Evolutionary conservation across 2,113 vertebrate genomes (phyloP).

Genomic region (Corythoichthys haematopterus): DNA sequence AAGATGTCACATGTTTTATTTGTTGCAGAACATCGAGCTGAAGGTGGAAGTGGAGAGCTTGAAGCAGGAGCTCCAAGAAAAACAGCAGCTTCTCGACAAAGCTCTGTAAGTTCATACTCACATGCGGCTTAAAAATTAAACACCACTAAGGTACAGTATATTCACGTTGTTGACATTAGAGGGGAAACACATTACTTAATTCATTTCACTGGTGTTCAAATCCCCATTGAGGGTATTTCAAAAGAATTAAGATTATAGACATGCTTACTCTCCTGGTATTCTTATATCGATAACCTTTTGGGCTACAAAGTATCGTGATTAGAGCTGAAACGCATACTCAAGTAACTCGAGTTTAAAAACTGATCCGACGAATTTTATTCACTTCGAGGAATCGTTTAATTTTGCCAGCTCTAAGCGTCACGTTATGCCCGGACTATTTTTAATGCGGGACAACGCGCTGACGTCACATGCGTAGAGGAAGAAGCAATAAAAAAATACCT

Average conservation of each 20-base stretch:
- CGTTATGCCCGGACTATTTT: too few relatives aligned
- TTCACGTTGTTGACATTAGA: not conserved
- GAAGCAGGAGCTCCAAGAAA: slow-evolving; percentile 92
- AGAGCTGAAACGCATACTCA: too few relatives aligned
- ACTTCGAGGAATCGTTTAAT: too few relatives aligned
- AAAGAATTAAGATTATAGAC: slow-evolving; percentile 2
- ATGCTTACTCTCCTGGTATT: not conserved
- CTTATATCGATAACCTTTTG: not conserved
- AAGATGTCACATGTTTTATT: slow-evolving; percentile 5
- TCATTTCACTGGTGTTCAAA: slow-evolving; percentile 1
- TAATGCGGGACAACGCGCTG: too few relatives aligned
- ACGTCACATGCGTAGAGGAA: too few relatives aligned
- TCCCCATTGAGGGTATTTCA: slow-evolving; percentile 3
- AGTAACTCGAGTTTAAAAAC: too few relatives aligned
- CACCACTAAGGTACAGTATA: not conserved
- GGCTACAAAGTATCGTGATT: too few relatives aligned
- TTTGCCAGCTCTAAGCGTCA: too few relatives aligned
- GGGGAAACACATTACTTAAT: not conserved
- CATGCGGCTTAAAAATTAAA: not conserved
- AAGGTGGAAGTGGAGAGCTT: slow-evolving; percentile 97
- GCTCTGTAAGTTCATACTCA: slow-evolving; percentile 78
- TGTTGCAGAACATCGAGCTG: slow-evolving; percentile 92
- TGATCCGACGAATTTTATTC: too few relatives aligned
- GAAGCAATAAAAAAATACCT: too few relatives aligned
- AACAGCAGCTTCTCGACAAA: slow-evolving; percentile 84